Evolutionary conservation across 2,888 invertebrate genomes (phyloP), one percentile per base, ranked within the genome.

Genomic region (Hedya salicella): DNA sequence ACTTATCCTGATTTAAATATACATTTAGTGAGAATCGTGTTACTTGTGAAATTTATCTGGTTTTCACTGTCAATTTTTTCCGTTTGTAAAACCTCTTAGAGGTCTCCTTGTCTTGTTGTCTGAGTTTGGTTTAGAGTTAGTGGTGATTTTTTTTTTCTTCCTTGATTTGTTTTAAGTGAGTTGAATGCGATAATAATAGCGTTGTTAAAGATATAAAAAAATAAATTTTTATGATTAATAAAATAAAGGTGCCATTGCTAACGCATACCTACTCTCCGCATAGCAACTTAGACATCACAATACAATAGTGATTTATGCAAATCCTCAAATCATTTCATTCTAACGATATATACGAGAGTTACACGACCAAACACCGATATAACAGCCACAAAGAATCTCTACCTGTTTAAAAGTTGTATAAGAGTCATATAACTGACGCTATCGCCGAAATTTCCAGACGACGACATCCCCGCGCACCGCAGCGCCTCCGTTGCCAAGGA

Each of bases 401-500:
- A 56, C 16, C 6, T n/a, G 32, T 32, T n/a, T 42, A 17, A 36
- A 39, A 40, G 60, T 11, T 6, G 6, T 60, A 50, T 49, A 60
- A 62, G 36, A 21, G 62, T 40, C 8, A 16, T 25, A 63, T 30
- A 60, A 62, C 48, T 50, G 52, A 62, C 14, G 48, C 25, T 13
- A 6, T 19, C 19, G 62, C 68, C 57, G 70, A 71, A 44, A 21
- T 57, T 87, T 85, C 2, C 88, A 89, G 91, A 92, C 71, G 87
- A 91, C 65, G 92, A 92, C 61, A 87, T 91, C 11, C 89, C 92
- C 4, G 81, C 88, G 65, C 91, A 88, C 75, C 91, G 93, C 74
- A 91, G 92, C 79, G 92, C 92, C 1, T 93, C 93, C 9, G 93
- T 92, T 16, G 92, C 92, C 8, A 91, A 92, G 71, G 93, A 93